phyloP scores from a whole-genome alignment of 1,140 invertebrate genomes.

The Amyelois transitella region DNA sequence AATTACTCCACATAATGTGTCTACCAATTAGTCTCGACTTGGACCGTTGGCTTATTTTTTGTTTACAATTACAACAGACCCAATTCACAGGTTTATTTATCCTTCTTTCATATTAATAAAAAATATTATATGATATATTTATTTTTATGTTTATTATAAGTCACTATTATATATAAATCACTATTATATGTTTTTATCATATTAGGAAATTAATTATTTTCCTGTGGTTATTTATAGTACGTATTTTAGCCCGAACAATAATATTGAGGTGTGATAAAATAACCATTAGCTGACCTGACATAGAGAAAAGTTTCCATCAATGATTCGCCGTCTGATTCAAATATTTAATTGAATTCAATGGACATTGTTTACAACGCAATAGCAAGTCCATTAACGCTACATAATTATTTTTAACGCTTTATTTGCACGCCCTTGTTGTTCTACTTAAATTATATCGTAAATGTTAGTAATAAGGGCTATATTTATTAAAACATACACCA shows the following conservation, averaged over 20 bases:
- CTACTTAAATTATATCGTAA: neutral
- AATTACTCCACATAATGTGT: neutral
- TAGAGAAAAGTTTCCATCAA: too few species aligned
- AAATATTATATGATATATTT: too few species aligned
- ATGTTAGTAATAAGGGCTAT: neutral
- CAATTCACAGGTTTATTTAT: neutral
- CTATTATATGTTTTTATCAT: too few species aligned
- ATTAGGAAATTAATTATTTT: too few species aligned
- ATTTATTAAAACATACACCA: neutral
- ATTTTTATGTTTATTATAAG: too few species aligned
- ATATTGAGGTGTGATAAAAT: too few species aligned
- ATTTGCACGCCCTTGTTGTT: neutral
- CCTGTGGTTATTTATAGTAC: too few species aligned
- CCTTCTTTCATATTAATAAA: too few species aligned
- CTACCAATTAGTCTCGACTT: neutral
- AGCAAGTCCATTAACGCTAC: neutral
- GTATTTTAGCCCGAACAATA: too few species aligned
- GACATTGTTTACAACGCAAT: neutral
- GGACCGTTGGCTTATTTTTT: neutral
- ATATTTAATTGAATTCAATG: neutral
- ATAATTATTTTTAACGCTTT: neutral
- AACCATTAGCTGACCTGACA: too few species aligned
- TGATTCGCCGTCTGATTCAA: neutral
- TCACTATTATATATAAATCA: too few species aligned
- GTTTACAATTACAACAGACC: neutral